Evolutionary conservation across 1,140 invertebrate species (phyloP), one percentile per base, ranked within the genome.

Genomic region (Amyelois transitella): DNA sequence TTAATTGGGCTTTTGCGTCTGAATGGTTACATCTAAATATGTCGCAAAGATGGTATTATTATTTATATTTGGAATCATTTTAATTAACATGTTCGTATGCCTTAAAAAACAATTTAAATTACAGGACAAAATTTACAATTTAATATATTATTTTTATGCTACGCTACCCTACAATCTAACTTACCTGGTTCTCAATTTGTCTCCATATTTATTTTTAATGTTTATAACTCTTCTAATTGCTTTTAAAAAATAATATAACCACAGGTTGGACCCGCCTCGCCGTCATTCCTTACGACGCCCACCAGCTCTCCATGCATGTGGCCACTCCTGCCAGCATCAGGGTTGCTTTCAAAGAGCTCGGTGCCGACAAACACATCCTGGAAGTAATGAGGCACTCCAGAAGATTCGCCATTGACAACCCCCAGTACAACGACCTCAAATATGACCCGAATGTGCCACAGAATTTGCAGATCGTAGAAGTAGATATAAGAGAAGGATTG

Each of bases 391-490:
- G 81, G 63, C 81, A 86, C 57, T 73, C 80, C 0, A 78, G 67
- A 51, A 68, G 71, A 10, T 67, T 72, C 50, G 78, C 81, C 43
- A 53, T 77, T 0, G 73, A 77, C 18, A 61, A 72, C 28, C 62
- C 72, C 43, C 68, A 78, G 21, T 68, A 78, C 60, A 76, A 77
- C 24, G 83, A 85, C 57, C 61, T 85, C 18, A 82, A 81, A 58
- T 87, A 87, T 56, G 79, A 87, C 32, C 78, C 80, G 0, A 81
- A 77, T 44, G 77, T 80, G n/a, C 84, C 84, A 1, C 79, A 86
- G 53, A 87, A 87, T 38, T 53, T 87, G 1, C 77, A 78, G 47
- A 84, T 87, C 19, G 71, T 87, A 21, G 81, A 87, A 60, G 74
- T 87, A 19, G 79, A 87, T 51, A 84, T 70, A 53, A 76, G 84